Evolutionary conservation across 1,140 invertebrate genomes (phyloP).

Genomic region (Scaptomyza montana): DNA sequence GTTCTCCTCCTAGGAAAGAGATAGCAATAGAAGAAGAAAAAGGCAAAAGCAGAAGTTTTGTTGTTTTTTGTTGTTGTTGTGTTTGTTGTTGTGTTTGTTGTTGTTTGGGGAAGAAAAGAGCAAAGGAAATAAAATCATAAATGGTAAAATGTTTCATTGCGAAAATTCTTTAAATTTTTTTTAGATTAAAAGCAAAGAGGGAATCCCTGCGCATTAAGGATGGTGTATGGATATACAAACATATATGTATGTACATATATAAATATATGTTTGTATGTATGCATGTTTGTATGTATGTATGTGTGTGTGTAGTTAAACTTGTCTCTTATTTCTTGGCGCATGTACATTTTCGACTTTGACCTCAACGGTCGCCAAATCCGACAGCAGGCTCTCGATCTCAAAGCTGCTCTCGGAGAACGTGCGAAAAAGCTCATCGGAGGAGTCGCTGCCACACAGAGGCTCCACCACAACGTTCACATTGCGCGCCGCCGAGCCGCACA

Average conservation of each 20-base stretch:
- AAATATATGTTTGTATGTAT: background rate
- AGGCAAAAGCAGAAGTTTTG: slow-evolving; percentile 29
- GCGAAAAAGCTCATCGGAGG: slow-evolving; percentile 82
- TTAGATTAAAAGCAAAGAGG: slow-evolving; percentile 12
- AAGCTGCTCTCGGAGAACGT: slow-evolving; percentile 83
- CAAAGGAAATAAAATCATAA: slow-evolving; percentile 52
- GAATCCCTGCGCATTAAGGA: slow-evolving; percentile 21
- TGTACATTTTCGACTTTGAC: slow-evolving; percentile 85
- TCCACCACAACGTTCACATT: slow-evolving; percentile 80
- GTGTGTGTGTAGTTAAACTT: slow-evolving; percentile 40
- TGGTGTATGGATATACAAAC: too few relatives aligned
- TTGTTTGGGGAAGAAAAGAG: slow-evolving; percentile 14
- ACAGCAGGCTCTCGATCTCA: slow-evolving; percentile 85
- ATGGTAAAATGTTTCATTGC: slow-evolving; percentile 27
- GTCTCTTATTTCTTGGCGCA: slow-evolving; percentile 63
- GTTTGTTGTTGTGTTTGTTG: background rate
- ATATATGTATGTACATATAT: background rate
- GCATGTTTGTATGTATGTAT: background rate
- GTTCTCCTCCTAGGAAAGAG: slow-evolving; percentile 76
- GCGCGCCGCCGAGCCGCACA: slow-evolving; percentile 63
- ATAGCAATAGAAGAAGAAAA: slow-evolving; percentile 41
- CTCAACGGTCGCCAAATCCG: slow-evolving; percentile 85
- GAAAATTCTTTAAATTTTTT: background rate
- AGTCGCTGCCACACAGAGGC: slow-evolving; percentile 77
- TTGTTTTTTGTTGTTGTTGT: slow-evolving; percentile 34